A percentile compares a stretch with the other conserved stretches of the same genome.
phyloP scores from a whole-genome alignment of 2,797 vertebrate genomes.

The Pipistrellus kuhlii region DNA sequence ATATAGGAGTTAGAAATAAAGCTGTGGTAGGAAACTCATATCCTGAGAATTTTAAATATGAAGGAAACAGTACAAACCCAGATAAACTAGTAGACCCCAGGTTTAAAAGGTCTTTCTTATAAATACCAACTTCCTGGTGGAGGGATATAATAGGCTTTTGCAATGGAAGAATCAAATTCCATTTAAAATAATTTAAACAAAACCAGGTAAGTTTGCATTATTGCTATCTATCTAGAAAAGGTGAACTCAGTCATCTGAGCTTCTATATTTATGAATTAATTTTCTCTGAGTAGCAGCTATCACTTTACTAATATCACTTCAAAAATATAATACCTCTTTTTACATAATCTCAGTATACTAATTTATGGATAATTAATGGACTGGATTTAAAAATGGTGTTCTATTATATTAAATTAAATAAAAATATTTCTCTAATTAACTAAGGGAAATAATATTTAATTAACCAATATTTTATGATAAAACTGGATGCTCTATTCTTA shows the following conservation, averaged over 20 bases:
- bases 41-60: conserved; percentile 41
- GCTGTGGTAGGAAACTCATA: neutral
- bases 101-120: neutral
- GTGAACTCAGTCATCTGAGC: neutral
- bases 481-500: conserved; percentile 22
- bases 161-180: conserved; percentile 8
- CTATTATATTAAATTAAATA: conserved; percentile 49
- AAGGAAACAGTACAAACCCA: fast-evolving
- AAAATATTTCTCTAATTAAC: conserved; percentile 38
- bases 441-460: conserved; percentile 44
- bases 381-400: neutral
- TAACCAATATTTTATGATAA: conserved; percentile 32
- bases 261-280: neutral
- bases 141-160: neutral
- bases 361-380: neutral
- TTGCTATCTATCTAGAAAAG: neutral
- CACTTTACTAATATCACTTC: neutral
- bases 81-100: neutral
- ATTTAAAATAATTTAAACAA: conserved; percentile 24
- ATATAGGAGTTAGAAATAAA: neutral
- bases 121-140: neutral
- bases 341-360: neutral
- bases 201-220: neutral
- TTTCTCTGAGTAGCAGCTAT: conserved; percentile 3
- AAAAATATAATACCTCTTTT: neutral